These are phyloP conservation scores for Pygoscelis antarcticus DNA, from an alignment of 2,113 vertebrate genomes.

Conservation along the genomic window DNA sequence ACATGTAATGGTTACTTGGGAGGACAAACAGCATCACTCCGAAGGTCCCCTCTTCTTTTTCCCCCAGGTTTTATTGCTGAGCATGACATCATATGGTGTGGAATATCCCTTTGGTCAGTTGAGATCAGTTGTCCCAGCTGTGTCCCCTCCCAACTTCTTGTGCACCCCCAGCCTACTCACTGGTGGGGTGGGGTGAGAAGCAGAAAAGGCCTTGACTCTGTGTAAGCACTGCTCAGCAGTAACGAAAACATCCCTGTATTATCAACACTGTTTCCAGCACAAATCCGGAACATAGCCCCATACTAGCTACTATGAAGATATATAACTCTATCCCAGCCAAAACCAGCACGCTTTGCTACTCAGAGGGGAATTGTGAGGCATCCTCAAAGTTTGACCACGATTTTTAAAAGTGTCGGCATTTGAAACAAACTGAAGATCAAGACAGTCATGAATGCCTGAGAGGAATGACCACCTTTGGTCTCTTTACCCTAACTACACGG, in stretches of 20 bases:
- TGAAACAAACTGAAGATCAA: neutral
- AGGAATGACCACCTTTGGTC: neutral
- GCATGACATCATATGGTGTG: accelerated
- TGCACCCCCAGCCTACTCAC: accelerated
- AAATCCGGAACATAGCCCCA: neutral
- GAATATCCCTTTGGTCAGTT: neutral
- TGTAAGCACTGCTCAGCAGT: neutral
- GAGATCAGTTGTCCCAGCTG: neutral
- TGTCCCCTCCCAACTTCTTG: neutral
- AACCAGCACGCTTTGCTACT: neutral
- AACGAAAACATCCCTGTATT: neutral
- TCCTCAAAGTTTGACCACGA: neutral
- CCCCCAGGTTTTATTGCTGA: neutral
- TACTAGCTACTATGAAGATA: neutral
- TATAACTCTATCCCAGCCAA: neutral
- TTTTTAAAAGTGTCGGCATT: neutral
- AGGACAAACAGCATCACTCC: neutral
- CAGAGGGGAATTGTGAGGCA: neutral
- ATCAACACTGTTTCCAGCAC: neutral
- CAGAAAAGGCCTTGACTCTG: neutral
- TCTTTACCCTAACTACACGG: neutral
- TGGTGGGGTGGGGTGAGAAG: neutral
- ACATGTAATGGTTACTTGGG: neutral
- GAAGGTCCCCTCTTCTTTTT: accelerated
- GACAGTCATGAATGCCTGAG: no score